phyloP scores from a whole-genome alignment of 2,888 invertebrate species.

The Heterodera filipjevi region DNA sequence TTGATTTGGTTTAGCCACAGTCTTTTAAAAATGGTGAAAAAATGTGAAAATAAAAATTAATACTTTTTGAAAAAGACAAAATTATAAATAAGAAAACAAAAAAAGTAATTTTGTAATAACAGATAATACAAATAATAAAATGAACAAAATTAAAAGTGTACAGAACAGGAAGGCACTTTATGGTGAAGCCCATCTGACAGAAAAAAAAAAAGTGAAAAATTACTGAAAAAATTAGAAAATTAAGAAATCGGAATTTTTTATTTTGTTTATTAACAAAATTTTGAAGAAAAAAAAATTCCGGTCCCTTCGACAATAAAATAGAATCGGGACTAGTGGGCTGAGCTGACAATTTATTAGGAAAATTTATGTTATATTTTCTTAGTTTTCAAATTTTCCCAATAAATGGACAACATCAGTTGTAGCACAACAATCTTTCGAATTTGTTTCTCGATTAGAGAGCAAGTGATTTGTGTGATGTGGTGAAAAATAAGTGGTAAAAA shows the following conservation, averaged over 20 bases:
- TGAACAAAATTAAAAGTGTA: background rate
- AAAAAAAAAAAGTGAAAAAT: background rate
- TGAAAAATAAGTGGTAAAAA: background rate
- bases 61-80: background rate
- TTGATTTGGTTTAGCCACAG: too few relatives aligned
- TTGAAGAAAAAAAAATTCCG: background rate
- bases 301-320: background rate
- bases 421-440: background rate
- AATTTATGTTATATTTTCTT: too few relatives aligned
- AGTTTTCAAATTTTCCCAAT: background rate
- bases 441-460: constrained; percentile 12
- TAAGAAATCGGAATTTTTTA: background rate
- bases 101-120: background rate
- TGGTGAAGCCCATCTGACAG: background rate
- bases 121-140: background rate
- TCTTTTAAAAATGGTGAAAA: background rate
- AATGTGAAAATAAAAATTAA: background rate
- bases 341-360: background rate
- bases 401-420: background rate
- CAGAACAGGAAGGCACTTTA: background rate
- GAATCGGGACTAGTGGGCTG: constrained; percentile 4
- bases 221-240: background rate
- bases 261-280: background rate
- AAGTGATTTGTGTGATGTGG: constrained; percentile 7
- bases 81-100: background rate